Conservation (phyloP, 2,888 invertebrate species). For the Cataglyphis altisquamis region DNA sequence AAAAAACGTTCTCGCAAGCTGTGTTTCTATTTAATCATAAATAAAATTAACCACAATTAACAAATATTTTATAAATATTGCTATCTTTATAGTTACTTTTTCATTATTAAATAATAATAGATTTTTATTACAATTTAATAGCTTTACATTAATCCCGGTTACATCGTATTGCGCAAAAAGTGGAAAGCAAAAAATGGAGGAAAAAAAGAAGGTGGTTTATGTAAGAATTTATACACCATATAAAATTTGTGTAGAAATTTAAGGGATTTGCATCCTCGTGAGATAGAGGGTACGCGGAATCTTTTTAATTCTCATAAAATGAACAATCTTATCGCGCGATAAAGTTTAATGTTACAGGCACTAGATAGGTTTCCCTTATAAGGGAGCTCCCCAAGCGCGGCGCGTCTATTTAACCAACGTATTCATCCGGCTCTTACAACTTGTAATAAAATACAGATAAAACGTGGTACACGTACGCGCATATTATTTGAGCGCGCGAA, state of each 20-base stretch:
- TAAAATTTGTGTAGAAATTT: not conserved
- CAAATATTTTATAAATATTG: not conserved
- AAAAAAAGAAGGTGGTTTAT: not conserved
- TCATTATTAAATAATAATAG: not conserved
- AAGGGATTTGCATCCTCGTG: not conserved
- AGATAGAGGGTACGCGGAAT: not conserved
- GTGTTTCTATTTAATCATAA: not conserved
- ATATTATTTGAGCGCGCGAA: constrained; percentile 7
- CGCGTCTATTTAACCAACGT: not conserved
- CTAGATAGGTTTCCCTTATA: constrained; percentile 19
- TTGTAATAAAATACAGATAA: constrained; percentile 27
- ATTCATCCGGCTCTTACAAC: constrained; percentile 26
- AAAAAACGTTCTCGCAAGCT: not conserved
- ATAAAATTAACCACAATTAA: not conserved
- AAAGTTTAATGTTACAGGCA: constrained; percentile 37
- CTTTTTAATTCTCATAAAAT: constrained; percentile 49
- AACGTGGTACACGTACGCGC: constrained; percentile 8
- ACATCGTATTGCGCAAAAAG: not conserved
- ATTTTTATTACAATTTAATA: not conserved
- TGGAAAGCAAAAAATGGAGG: not conserved
- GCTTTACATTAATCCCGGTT: not conserved
- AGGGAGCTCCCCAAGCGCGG: constrained; percentile 23
- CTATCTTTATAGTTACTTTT: not conserved
- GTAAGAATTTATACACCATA: constrained; percentile 8
- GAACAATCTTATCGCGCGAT: constrained; percentile 37